Evolutionary conservation across 2,113 vertebrate genomes (phyloP), one percentile per base, ranked within the genome.

Genomic region (Thryonomys swinderianus): DNA sequence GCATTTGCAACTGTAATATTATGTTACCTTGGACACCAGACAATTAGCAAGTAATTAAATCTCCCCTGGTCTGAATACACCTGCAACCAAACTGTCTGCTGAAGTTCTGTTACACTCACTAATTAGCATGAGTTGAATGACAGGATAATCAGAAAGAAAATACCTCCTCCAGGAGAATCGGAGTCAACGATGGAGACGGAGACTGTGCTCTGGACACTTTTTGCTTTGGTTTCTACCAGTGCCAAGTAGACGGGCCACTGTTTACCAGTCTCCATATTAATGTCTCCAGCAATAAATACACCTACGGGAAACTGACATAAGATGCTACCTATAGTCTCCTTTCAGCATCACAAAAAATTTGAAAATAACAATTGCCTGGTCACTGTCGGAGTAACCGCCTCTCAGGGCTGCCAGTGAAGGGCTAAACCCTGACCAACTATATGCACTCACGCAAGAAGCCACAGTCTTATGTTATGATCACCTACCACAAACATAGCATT

Each of bases 31-130:
- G 96, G 97, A 97, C 96, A 97, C 96, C 40, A 92, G 95, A 95
- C 92, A 98, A 93, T 97, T 97, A 97, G 97, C 95, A 95, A 95
- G 97, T 95, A 95, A 96, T 96, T 97, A 97, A 93, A 98, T 83
- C 95, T 98, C 87, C 90, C 94, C 95, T 94, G 96, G 90, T 95
- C 86, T 95, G 80, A 96, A 96, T 80, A 97, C 67, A 95, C 94
- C 96, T 25, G 90, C 97, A 96, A 95, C 66, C 74, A 96, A 95
- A 94, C 73, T 92, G 76, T 7, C 88, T 95, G 95, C 83, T 67
- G 66, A 91, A 96, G 92, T 98, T 97, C 93, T 96, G 73, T 90
- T 85, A 86, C 84, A 55, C 74, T 93, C 69, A 62, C 92, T 98
- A 97, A 96, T 98, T 95, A 97, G 92, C 94, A 95, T 93, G 96